A percentile compares a stretch with the other conserved stretches of the same genome.
Conservation (phyloP, 2,888 invertebrate genomes). For the Morpho achilles region DNA sequence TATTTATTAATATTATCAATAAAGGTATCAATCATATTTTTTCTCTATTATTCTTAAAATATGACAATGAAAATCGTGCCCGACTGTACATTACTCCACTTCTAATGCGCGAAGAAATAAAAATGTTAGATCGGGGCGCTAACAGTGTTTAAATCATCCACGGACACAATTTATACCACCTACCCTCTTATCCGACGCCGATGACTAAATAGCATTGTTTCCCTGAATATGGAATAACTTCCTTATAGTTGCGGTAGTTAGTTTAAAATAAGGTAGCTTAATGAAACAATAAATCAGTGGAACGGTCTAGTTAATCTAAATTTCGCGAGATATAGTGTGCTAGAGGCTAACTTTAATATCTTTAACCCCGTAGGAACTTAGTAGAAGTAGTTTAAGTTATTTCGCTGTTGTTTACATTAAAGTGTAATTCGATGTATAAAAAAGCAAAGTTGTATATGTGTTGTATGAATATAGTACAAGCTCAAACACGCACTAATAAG, state of each 20-base stretch:
- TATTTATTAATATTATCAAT: no score
- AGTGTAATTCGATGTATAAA: no score
- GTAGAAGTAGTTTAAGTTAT: no score
- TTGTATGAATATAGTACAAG: no score
- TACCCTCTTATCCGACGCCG: slow-evolving; percentile 7
- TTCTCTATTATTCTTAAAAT: no score
- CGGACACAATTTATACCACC: slow-evolving; percentile 38
- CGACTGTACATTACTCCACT: slow-evolving; percentile 46
- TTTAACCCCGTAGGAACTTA: background rate
- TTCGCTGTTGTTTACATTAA: no score
- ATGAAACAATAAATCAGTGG: slow-evolving; percentile 13
- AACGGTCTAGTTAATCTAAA: slow-evolving; percentile 14
- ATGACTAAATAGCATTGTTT: slow-evolving; percentile 21
- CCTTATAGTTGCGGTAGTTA: slow-evolving; percentile 6
- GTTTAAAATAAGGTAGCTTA: slow-evolving; percentile 12
- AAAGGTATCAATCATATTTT: no score
- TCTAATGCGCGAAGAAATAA: slow-evolving; percentile 43
- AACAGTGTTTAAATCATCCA: slow-evolving; percentile 50
- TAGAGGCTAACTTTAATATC: slow-evolving; percentile 12
- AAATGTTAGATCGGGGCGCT: slow-evolving; percentile 50
- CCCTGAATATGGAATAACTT: slow-evolving; percentile 7
- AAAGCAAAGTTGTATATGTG: no score
- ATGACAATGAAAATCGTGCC: slow-evolving; percentile 22
- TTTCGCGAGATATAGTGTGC: slow-evolving; percentile 7
- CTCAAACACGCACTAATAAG: no score